phyloP scores from a whole-genome alignment of 2,797 vertebrate genomes.

The Poecilia wingei region DNA sequence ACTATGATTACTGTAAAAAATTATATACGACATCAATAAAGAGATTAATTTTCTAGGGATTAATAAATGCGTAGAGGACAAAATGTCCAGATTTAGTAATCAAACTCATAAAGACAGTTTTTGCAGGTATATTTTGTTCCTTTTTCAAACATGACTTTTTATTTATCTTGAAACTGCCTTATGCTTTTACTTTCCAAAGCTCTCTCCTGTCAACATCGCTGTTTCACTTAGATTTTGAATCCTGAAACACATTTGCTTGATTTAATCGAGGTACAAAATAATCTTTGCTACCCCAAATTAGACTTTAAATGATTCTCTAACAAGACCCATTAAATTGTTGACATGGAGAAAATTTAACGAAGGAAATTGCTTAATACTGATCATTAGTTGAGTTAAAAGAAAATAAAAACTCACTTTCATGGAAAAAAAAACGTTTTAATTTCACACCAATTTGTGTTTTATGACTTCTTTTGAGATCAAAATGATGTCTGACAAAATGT shows the following conservation, averaged over 20 bases:
- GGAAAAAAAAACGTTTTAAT: neutral
- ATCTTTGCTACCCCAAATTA: neutral
- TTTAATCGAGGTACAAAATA: too few relatives aligned
- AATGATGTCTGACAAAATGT: neutral
- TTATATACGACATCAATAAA: neutral
- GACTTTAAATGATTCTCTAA: neutral
- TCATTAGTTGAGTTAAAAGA: neutral
- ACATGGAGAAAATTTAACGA: neutral
- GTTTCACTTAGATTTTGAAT: neutral
- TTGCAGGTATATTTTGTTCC: too few relatives aligned
- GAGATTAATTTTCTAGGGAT: neutral
- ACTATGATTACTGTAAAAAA: neutral
- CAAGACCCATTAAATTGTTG: too few relatives aligned
- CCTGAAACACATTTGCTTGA: neutral
- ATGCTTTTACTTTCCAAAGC: neutral
- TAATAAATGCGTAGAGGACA: neutral
- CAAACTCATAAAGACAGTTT: neutral
- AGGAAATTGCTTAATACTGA: neutral
- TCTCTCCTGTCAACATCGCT: neutral
- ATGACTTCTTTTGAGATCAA: neutral
- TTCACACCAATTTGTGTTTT: neutral
- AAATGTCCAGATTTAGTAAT: neutral
- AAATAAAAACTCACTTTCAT: neutral
- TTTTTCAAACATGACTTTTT: neutral
- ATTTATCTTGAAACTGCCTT: neutral